Percentiles rank a stretch among this genome's conserved stretches.
phyloP scores from a whole-genome alignment of 1,140 invertebrate species.

The Nebria ingens region DNA sequence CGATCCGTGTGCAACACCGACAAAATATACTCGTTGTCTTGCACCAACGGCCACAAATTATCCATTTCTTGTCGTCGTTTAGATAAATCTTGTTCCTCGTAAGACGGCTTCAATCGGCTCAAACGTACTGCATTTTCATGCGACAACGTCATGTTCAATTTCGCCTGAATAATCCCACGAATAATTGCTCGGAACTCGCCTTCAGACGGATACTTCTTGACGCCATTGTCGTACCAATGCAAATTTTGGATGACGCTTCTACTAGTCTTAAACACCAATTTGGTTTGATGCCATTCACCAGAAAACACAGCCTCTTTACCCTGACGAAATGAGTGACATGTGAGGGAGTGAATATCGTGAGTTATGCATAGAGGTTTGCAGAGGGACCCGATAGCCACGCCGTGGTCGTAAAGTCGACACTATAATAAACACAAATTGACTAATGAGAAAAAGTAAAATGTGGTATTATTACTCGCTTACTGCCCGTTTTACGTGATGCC shows the following conservation, averaged over 20 bases:
- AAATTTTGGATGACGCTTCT: conserved; percentile 27
- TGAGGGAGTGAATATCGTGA: conserved; percentile 39
- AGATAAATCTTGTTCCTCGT: conserved; percentile 31
- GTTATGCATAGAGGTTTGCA: conserved; percentile 44
- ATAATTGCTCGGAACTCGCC: conserved; percentile 42
- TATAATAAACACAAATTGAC: conserved; percentile 29
- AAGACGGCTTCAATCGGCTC: conserved; percentile 33
- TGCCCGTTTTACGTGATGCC: conserved; percentile 41
- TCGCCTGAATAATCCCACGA: conserved; percentile 37
- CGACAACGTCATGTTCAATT: conserved; percentile 41
- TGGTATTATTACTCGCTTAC: conserved; percentile 37
- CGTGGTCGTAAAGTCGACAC: conserved; percentile 41
- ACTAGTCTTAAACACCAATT: conserved; percentile 45
- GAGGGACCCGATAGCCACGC: conserved; percentile 42
- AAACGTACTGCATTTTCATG: conserved; percentile 37
- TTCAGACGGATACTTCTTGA: conserved; percentile 40
- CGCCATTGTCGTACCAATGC: conserved; percentile 40
- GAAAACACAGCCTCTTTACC: conserved; percentile 48
- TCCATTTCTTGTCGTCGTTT: conserved; percentile 45
- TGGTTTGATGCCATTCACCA: conserved; percentile 40
- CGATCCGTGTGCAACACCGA: conserved; percentile 45
- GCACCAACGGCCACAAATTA: conserved; percentile 49
- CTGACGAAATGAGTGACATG: conserved; percentile 44
- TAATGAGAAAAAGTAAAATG: not conserved
- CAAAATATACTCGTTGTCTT: conserved; percentile 55